Evolutionary conservation across 2,888 invertebrate genomes (phyloP).

Genomic region (Morinoia aosen): DNA sequence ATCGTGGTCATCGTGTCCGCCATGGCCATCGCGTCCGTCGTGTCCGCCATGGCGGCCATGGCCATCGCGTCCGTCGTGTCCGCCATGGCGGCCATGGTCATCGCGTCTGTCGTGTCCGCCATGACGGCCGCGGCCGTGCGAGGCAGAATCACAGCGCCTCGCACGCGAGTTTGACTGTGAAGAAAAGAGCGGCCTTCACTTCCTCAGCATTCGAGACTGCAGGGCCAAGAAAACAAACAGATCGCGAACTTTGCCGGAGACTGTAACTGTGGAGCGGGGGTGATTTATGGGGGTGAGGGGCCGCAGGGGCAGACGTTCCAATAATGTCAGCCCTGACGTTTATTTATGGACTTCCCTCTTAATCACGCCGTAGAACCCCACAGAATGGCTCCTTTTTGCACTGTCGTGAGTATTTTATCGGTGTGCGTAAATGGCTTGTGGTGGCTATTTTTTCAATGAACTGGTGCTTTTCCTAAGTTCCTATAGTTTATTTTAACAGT

Average conservation of each 20-base stretch:
- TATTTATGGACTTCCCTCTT: slow-evolving; percentile 3
- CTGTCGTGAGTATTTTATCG: neutral
- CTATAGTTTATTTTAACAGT: no score
- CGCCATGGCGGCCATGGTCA: no score
- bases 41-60: no score
- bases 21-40: no score
- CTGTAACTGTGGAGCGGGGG: neutral
- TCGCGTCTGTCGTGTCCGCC: no score
- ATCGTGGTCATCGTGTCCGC: no score
- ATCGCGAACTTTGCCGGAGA: neutral
- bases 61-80: no score
- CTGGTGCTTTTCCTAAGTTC: no score
- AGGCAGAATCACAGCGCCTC: neutral
- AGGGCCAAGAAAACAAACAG: neutral
- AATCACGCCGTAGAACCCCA: neutral
- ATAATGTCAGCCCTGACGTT: neutral
- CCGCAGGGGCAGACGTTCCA: neutral
- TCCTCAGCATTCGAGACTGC: neutral
- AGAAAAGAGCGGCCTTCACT: neutral
- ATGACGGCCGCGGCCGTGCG: neutral
- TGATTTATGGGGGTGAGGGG: neutral
- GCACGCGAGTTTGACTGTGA: neutral
- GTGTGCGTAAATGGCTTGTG: neutral
- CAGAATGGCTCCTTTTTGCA: neutral
- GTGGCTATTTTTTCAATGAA: neutral